Evolutionary conservation across 1,140 invertebrate species (phyloP).

Genomic region (Dufourea novaeangliae): DNA sequence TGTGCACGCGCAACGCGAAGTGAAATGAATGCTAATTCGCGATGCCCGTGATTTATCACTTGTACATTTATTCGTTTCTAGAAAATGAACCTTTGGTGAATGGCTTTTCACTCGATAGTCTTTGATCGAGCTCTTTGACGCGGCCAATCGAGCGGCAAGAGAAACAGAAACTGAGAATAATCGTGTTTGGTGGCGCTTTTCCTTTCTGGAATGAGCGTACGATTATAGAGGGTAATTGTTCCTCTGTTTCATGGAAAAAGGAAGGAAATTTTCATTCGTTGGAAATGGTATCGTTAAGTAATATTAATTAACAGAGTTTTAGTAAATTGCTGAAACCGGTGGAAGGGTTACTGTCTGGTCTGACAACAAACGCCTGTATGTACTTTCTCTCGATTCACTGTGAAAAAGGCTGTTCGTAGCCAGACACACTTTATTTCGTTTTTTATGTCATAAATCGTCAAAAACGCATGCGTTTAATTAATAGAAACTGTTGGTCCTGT

Average conservation of each 20-base stretch:
- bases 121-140: no score
- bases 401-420: no score
- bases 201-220: background rate
- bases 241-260: background rate
- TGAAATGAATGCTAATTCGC: slow-evolving; percentile 7
- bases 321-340: background rate
- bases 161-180: background rate
- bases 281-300: background rate
- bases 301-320: background rate
- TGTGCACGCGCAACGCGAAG: background rate
- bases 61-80: no score
- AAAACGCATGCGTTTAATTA: no score
- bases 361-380: background rate
- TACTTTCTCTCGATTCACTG: no score
- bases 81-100: no score
- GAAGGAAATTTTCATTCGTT: background rate
- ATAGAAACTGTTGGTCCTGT: no score
- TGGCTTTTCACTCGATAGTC: no score
- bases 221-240: background rate
- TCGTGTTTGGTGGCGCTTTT: background rate
- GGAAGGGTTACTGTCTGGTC: background rate
- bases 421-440: no score
- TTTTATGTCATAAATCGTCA: no score
- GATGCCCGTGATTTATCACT: no score
- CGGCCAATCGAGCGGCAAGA: background rate